Evolutionary conservation across 2,888 invertebrate species (phyloP).

Genomic region (Andrena chrysosceles): DNA sequence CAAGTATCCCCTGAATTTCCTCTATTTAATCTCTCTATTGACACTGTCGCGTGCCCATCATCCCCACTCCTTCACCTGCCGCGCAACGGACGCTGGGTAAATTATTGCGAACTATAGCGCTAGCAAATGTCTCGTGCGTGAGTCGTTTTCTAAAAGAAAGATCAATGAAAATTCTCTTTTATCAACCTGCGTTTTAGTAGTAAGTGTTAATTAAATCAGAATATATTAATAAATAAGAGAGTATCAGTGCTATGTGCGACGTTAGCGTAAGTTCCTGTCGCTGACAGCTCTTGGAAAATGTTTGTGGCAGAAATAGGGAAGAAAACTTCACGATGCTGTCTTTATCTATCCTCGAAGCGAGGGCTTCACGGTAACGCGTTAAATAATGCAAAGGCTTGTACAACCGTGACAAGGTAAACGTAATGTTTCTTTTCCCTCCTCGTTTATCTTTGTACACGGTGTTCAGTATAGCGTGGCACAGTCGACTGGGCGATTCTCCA

Average conservation of each 20-base stretch:
- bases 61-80: neutral
- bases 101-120: neutral
- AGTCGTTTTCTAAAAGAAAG: neutral
- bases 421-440: neutral
- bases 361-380: neutral
- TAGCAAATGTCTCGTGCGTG: slow-evolving; percentile 27
- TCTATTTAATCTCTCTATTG: neutral
- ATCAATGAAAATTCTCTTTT: neutral
- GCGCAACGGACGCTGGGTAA: slow-evolving; percentile 2
- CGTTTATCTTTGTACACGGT: neutral
- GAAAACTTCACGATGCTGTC: neutral
- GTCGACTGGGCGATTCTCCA: neutral
- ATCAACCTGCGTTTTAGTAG: neutral
- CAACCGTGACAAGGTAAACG: slow-evolving; percentile 15
- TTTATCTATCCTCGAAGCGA: neutral
- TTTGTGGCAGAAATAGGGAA: neutral
- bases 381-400: slow-evolving; percentile 20
- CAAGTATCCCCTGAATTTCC: neutral
- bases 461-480: neutral
- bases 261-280: neutral
- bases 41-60: neutral
- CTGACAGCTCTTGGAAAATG: neutral
- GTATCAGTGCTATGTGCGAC: slow-evolving; percentile 43
- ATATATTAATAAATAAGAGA: neutral
- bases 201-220: neutral